These are phyloP conservation scores for Rapana venosa DNA, from an alignment of 2,888 invertebrate species.

Conservation along the genomic window DNA sequence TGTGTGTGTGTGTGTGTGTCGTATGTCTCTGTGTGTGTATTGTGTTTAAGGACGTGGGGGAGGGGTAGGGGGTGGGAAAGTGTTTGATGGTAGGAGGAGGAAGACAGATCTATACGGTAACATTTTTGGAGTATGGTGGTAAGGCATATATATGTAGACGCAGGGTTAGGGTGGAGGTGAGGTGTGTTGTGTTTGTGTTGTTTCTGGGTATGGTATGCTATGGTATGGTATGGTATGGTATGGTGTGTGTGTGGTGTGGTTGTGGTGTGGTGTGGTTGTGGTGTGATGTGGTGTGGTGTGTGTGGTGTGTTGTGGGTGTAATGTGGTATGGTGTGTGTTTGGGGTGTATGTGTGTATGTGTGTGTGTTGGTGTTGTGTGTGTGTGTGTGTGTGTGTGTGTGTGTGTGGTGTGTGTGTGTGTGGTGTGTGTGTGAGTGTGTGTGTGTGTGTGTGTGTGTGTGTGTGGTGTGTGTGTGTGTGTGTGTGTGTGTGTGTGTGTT, in stretches of 20 bases:
- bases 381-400: no score
- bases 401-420: no score
- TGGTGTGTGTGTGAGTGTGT: no score
- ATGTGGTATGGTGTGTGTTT: neutral
- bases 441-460: no score
- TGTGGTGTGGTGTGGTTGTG: neutral
- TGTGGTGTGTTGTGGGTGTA: neutral
- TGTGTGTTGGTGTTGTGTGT: no score
- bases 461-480: neutral
- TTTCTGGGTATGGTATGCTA: neutral
- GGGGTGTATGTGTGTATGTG: neutral
- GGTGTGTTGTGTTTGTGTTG: neutral
- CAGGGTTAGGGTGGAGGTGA: no score
- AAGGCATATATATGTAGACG: neutral
- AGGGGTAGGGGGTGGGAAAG: neutral
- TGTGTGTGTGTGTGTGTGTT: no score
- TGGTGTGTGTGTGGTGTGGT: neutral
- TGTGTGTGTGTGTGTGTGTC: neutral
- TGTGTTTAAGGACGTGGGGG: neutral
- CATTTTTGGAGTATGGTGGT: neutral
- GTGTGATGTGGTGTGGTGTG: neutral
- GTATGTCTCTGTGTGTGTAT: neutral
- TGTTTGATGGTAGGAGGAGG: neutral
- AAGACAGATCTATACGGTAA: neutral
- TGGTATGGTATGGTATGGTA: neutral